Evolutionary conservation across 2,113 vertebrate species (phyloP).

Genomic region (Ancistrus triradiatus): DNA sequence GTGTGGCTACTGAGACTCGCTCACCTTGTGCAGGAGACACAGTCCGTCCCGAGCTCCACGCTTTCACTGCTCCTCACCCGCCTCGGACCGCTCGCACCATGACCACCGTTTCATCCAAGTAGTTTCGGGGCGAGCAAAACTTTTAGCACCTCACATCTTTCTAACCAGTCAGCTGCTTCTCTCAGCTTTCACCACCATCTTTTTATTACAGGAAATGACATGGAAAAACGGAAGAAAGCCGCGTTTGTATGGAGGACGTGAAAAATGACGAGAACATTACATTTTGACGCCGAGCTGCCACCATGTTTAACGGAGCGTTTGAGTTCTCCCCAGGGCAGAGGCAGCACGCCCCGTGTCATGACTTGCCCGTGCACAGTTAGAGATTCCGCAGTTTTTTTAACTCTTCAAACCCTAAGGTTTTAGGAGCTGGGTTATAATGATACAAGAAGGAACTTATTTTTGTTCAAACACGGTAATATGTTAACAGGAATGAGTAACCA

Average conservation of each 20-base stretch:
- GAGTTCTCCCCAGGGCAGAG: background rate
- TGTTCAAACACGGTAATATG: too few species aligned
- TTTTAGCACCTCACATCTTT: slow-evolving; percentile 58
- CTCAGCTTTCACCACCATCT: slow-evolving; percentile 88
- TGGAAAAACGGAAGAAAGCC: slow-evolving; percentile 85
- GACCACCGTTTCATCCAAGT: slow-evolving; percentile 5
- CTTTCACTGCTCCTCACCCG: background rate
- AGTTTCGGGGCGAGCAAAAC: slow-evolving; percentile 65
- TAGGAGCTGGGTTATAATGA: too few species aligned
- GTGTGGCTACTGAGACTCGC: slow-evolving; percentile 74
- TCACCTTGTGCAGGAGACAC: slow-evolving; percentile 67
- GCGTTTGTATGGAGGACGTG: slow-evolving; percentile 67
- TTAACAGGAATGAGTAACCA: too few species aligned
- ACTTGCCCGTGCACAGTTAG: background rate
- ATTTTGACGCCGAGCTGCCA: background rate
- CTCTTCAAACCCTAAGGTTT: background rate
- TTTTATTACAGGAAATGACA: slow-evolving; percentile 96
- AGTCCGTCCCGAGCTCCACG: slow-evolving; percentile 18
- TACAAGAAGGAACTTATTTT: too few species aligned
- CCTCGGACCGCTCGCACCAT: background rate
- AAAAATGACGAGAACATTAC: slow-evolving; percentile 40
- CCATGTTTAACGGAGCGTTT: background rate
- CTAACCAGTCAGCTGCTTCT: slow-evolving; percentile 74
- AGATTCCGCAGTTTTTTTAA: too few species aligned
- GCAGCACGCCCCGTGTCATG: background rate